Evolutionary conservation across 2,113 vertebrate species (phyloP), one percentile per base, ranked within the genome.

Genomic region (Daphoenositta chrysoptera): DNA sequence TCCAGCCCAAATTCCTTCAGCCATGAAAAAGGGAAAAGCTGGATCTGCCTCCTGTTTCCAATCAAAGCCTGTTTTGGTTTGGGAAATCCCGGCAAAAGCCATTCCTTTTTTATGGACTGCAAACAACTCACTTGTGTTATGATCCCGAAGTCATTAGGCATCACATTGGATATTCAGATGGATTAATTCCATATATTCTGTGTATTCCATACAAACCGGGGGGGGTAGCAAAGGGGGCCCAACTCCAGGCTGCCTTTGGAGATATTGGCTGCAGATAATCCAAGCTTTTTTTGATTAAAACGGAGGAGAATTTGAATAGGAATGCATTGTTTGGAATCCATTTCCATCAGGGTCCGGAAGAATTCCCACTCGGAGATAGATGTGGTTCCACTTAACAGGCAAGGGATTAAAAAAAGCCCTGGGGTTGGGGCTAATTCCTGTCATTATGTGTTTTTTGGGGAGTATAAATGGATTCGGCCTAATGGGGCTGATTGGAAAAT

Each of bases 231-330:
- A 79, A 97, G 76, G 47, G 47, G 92, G 94, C 44, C 80, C 77
- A 57, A 91, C 96, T 96, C 91, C 58, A 92, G 93, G 96, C 97
- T 97, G 95, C 87, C 97, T 97, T 97, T 23, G 31, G 85, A 92
- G 97, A 98, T 97, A 98, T 97, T 98, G 97, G 95, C 96, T 97
- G 96, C 98, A 98, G 98, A 98, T 98, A 98, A 98, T 97, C 57
- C 97, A 98, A 98, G 91, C 96, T 96, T 97, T 93, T 98, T 97
- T 97, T 97, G 93, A 98, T 98, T 98, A 98, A 96, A 95, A 97
- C 31, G 33, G 77, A 97, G 96, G 97, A 97, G 96, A 97, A 97
- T 98, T 95, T 97, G 95, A 98, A 97, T 97, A 98, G 97, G 98
- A 98, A 98, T 97, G 97, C 95, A 96, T 98, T 98, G 98, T 98